Conservation (phyloP, 1,140 invertebrate species). For the Adelges cooleyi region DNA sequence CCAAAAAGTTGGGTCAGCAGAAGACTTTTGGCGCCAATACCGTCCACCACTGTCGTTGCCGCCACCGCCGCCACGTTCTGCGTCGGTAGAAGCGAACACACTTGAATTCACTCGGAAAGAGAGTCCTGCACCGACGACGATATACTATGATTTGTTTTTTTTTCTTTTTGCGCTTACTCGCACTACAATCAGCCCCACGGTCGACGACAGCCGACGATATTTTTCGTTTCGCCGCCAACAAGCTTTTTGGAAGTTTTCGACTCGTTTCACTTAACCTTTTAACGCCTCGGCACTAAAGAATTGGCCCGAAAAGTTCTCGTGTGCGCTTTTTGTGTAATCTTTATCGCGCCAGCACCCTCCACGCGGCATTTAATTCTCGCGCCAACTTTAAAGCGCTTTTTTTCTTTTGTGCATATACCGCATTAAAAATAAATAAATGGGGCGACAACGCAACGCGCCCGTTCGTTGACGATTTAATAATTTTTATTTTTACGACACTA, state of each 20-base stretch:
- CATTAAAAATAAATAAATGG: too few species aligned
- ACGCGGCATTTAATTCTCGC: conserved; percentile 9
- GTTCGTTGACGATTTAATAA: too few species aligned
- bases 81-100: background rate
- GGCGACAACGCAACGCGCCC: too few species aligned
- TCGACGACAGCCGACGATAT: background rate
- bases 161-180: background rate
- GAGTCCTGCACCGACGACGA: background rate
- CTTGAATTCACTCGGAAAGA: conserved; percentile 19
- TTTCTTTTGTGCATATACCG: too few species aligned
- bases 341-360: background rate
- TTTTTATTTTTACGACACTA: too few species aligned
- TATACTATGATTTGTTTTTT: conserved; percentile 2
- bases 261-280: conserved; percentile 25
- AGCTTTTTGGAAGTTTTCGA: conserved; percentile 4
- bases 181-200: too few species aligned
- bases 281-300: background rate
- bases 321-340: background rate
- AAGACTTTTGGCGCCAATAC: conserved; percentile 21
- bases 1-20: conserved; percentile 22
- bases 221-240: background rate
- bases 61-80: background rate
- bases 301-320: conserved; percentile 3
- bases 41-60: background rate
- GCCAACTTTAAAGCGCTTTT: background rate